Evolutionary conservation across 2,797 vertebrate genomes (phyloP).

Genomic region (Chaetophractus vellerosus): DNA sequence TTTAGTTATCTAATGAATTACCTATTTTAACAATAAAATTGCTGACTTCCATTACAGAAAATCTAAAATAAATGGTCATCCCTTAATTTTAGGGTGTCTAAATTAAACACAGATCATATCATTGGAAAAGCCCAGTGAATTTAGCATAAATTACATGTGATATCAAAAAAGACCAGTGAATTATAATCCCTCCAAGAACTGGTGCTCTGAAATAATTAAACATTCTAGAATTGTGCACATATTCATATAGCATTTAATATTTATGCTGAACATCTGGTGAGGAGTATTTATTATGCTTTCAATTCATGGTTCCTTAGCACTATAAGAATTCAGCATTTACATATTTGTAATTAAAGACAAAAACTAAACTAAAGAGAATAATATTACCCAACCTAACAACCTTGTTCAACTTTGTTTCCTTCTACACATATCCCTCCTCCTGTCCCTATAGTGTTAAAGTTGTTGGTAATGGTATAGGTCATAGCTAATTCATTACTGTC

Average conservation of each 20-base stretch:
- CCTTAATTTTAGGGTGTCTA: slow-evolving; percentile 39
- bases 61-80: slow-evolving; percentile 30
- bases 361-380: slow-evolving; percentile 60
- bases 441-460: background rate
- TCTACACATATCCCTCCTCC: background rate
- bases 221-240: background rate
- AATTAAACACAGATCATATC: slow-evolving; percentile 23
- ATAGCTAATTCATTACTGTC: slow-evolving; percentile 27
- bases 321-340: slow-evolving; percentile 51
- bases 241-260: slow-evolving; percentile 36
- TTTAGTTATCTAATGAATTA: slow-evolving; percentile 48
- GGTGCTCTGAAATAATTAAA: slow-evolving; percentile 41
- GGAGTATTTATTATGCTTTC: slow-evolving; percentile 1
- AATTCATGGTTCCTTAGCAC: background rate
- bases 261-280: slow-evolving; percentile 23
- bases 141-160: background rate
- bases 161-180: slow-evolving; percentile 16
- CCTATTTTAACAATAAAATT: slow-evolving; percentile 49
- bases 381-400: slow-evolving; percentile 40
- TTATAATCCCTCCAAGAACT: background rate
- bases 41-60: slow-evolving; percentile 28
- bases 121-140: slow-evolving; percentile 33
- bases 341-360: slow-evolving; percentile 37
- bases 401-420: background rate
- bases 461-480: slow-evolving; percentile 4